Evolutionary conservation across 2,888 invertebrate genomes (phyloP).

Genomic region (Magallana nippona): DNA sequence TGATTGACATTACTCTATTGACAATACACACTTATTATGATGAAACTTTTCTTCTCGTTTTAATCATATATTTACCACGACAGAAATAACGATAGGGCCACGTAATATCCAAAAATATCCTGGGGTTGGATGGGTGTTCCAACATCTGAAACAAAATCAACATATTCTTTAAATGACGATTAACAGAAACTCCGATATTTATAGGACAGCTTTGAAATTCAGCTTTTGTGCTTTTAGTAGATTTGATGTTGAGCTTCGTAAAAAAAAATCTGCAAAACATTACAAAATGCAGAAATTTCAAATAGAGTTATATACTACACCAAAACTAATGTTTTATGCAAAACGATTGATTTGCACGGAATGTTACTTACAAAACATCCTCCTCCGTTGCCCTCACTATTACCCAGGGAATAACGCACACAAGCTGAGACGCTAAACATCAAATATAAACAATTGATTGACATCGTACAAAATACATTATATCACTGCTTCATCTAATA

Average conservation of each 20-base stretch:
- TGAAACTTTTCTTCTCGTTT: not conserved
- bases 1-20: too few relatives aligned
- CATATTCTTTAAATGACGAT: not conserved
- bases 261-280: too few relatives aligned
- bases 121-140: conserved; percentile 83
- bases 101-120: conserved; percentile 83
- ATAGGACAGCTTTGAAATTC: not conserved
- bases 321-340: too few relatives aligned
- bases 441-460: not conserved
- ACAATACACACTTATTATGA: too few relatives aligned
- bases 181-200: not conserved
- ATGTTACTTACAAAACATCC: conserved; percentile 81
- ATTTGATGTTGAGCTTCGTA: too few relatives aligned
- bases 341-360: too few relatives aligned
- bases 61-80: conserved; percentile 81
- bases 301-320: too few relatives aligned
- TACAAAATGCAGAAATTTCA: too few relatives aligned
- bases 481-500: too few relatives aligned
- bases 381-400: conserved; percentile 83
- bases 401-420: conserved; percentile 85
- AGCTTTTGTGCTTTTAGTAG: not conserved
- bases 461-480: too few relatives aligned
- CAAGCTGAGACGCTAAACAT: conserved; percentile 83
- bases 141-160: conserved; percentile 80
- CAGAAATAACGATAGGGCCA: conserved; percentile 84